Conservation (phyloP, 2,797 vertebrate genomes). For the Micrastur ruficollis region DNA sequence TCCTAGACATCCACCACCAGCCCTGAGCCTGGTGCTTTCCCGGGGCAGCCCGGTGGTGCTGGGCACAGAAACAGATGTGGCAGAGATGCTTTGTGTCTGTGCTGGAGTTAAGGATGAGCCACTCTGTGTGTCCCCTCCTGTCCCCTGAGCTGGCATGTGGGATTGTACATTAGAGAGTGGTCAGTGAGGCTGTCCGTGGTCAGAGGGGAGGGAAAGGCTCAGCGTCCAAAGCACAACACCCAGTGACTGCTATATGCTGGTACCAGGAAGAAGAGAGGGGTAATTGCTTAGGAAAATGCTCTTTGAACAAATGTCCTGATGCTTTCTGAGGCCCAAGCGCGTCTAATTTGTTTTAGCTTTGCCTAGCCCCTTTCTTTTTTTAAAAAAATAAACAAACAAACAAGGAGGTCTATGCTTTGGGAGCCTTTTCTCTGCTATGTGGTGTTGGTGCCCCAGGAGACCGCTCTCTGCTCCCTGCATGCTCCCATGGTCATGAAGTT, state of each 20-base stretch:
- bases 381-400: not conserved
- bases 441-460: not conserved
- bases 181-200: not conserved
- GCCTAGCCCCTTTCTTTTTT: not conserved
- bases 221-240: not conserved
- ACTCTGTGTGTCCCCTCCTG: not conserved
- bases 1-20: not conserved
- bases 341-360: not conserved
- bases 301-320: not conserved
- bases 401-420: not conserved
- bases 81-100: fast-evolving
- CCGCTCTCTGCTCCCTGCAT: not conserved
- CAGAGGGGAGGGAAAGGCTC: not conserved
- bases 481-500: not conserved
- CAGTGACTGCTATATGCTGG: not conserved
- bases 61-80: not conserved
- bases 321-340: not conserved
- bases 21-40: not conserved
- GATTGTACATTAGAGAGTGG: not conserved
- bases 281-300: not conserved
- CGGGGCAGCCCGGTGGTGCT: not conserved
- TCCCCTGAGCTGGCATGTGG: not conserved
- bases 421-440: not conserved
- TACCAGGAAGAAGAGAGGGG: not conserved
- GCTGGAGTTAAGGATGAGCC: not conserved